phyloP scores from a whole-genome alignment of 2,888 invertebrate species.

The Dasypolia templi region DNA sequence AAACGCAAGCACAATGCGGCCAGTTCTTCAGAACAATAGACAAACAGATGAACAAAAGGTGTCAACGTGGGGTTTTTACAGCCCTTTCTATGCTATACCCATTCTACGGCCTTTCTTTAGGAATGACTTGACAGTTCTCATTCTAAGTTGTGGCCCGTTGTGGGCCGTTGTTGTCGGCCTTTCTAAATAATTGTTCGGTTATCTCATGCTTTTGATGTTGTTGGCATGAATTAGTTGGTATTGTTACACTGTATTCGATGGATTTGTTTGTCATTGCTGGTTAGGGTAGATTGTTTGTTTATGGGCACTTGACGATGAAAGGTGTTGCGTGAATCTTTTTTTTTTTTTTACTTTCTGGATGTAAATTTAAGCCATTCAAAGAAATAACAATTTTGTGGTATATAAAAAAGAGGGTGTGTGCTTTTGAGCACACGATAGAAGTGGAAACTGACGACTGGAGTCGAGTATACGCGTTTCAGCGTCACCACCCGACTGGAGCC shows the following conservation, averaged over 20 bases:
- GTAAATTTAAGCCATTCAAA: background rate
- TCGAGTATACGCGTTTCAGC: too few species aligned
- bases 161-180: slow-evolving; percentile 51
- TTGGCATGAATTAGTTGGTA: slow-evolving; percentile 58
- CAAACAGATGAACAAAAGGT: slow-evolving; percentile 61
- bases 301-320: slow-evolving; percentile 34
- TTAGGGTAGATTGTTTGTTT: slow-evolving; percentile 28
- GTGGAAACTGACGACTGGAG: too few species aligned
- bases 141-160: slow-evolving; percentile 37
- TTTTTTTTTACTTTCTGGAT: background rate
- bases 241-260: slow-evolving; percentile 56
- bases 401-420: background rate
- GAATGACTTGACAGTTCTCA: slow-evolving; percentile 62
- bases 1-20: slow-evolving; percentile 58
- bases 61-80: slow-evolving; percentile 64
- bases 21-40: slow-evolving; percentile 61
- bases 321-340: slow-evolving; percentile 4
- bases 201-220: slow-evolving; percentile 57
- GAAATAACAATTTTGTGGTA: background rate
- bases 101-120: slow-evolving; percentile 52
- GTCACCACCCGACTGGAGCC: too few species aligned
- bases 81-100: slow-evolving; percentile 56
- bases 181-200: slow-evolving; percentile 65
- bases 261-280: slow-evolving; percentile 53
- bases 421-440: too few species aligned